Conservation (phyloP, 2,888 invertebrate genomes). For the Octonoba sinensis region DNA sequence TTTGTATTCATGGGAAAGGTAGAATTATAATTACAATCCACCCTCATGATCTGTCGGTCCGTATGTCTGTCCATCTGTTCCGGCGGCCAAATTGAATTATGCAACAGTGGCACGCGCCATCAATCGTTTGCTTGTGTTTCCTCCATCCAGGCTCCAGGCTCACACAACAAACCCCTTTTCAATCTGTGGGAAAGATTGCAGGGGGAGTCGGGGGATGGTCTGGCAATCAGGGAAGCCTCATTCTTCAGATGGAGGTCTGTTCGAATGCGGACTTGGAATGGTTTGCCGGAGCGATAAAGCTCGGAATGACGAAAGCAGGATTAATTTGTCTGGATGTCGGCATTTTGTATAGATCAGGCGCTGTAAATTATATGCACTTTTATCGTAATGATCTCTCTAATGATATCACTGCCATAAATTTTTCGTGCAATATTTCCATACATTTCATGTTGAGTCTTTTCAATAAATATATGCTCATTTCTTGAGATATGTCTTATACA, state of each 20-base stretch:
- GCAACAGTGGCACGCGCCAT: slow-evolving; percentile 61
- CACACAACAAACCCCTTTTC: slow-evolving; percentile 38
- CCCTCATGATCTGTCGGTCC: slow-evolving; percentile 61
- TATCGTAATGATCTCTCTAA: too few relatives aligned
- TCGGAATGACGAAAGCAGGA: too few relatives aligned
- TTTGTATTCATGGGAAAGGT: slow-evolving; percentile 62
- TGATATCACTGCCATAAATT: too few relatives aligned
- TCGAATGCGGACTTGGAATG: too few relatives aligned
- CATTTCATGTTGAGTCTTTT: too few relatives aligned
- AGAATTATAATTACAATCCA: slow-evolving; percentile 63
- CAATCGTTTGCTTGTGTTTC: slow-evolving; percentile 55
- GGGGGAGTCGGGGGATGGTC: slow-evolving; percentile 32
- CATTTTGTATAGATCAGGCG: too few relatives aligned
- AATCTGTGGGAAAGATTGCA: slow-evolving; percentile 36
- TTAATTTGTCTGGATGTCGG: too few relatives aligned
- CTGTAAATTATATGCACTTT: too few relatives aligned
- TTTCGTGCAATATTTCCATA: too few relatives aligned
- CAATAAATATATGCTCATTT: too few relatives aligned
- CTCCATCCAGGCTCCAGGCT: slow-evolving; percentile 2
- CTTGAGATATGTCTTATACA: too few relatives aligned
- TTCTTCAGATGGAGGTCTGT: slow-evolving; percentile 32
- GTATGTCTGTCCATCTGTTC: slow-evolving; percentile 59
- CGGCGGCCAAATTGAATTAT: slow-evolving; percentile 59
- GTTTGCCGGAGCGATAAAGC: too few relatives aligned
- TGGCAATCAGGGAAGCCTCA: slow-evolving; percentile 32